phyloP scores from a whole-genome alignment of 2,888 invertebrate species.

The Leucania comma region DNA sequence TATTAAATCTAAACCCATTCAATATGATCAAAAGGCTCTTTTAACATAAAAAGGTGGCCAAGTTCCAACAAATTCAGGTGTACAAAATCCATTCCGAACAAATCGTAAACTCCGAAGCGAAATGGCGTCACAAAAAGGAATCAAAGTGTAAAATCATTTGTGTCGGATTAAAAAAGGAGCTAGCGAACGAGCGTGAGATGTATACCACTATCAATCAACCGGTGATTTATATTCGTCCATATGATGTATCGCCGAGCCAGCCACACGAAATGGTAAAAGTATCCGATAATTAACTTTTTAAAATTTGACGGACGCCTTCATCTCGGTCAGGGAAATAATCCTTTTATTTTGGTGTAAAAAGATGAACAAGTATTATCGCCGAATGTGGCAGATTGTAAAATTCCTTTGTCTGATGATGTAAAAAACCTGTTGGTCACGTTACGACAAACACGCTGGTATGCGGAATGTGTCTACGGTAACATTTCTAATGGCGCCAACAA shows the following conservation, averaged over 20 bases:
- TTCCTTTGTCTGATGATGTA: constrained; percentile 59
- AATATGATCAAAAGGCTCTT: constrained; percentile 61
- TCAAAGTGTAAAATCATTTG: constrained; percentile 89
- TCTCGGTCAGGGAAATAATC: constrained; percentile 71
- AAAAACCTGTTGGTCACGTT: constrained; percentile 74
- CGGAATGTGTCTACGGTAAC: constrained; percentile 67
- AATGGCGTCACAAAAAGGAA: constrained; percentile 85
- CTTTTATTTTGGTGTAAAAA: constrained; percentile 61
- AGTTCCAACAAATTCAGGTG: constrained; percentile 63
- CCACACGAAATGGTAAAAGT: constrained; percentile 82
- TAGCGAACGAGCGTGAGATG: constrained; percentile 88
- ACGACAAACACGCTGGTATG: constrained; percentile 65
- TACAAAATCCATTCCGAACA: constrained; percentile 69
- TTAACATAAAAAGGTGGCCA: constrained; percentile 60
- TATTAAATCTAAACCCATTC: constrained; percentile 63
- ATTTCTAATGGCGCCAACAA: constrained; percentile 76
- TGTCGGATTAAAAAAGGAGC: constrained; percentile 89
- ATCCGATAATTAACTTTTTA: constrained; percentile 90
- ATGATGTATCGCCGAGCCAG: constrained; percentile 87
- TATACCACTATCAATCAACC: constrained; percentile 88
- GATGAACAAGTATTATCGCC: constrained; percentile 54
- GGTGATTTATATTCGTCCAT: constrained; percentile 88
- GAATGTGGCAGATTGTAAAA: constrained; percentile 65
- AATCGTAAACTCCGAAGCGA: constrained; percentile 82
- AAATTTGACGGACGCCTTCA: constrained; percentile 88